Conservation (phyloP, 2,888 invertebrate genomes). For the Smittia sp. region DNA sequence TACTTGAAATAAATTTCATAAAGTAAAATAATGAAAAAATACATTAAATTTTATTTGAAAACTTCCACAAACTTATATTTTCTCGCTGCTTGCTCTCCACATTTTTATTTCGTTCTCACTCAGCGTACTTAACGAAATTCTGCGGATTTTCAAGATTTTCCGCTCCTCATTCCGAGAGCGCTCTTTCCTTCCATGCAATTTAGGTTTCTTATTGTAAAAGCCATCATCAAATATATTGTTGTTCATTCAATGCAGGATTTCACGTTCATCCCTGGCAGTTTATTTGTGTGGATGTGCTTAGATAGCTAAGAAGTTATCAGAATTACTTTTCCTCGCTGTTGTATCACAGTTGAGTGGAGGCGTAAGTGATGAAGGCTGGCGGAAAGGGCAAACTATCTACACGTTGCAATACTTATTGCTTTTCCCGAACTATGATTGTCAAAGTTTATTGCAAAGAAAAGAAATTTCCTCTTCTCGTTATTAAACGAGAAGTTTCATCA, state of each 20-base stretch:
- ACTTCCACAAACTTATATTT: neutral
- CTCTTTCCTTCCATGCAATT: conserved; percentile 27
- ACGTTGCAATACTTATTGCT: conserved; percentile 32
- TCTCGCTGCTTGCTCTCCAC: neutral
- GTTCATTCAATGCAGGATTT: conserved; percentile 26
- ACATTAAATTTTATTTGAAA: conserved; percentile 27
- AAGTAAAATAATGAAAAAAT: conserved; percentile 25
- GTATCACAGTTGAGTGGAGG: too few relatives aligned
- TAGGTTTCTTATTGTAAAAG: conserved; percentile 6
- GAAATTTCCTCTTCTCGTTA: neutral
- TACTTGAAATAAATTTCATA: conserved; percentile 22
- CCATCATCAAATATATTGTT: neutral
- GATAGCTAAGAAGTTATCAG: conserved; percentile 27
- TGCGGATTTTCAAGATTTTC: neutral
- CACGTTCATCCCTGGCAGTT: neutral
- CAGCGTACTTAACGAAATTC: conserved; percentile 5
- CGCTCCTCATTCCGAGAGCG: too few relatives aligned
- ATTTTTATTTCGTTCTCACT: neutral
- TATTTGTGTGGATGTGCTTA: conserved; percentile 12
- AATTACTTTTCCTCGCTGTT: conserved; percentile 25
- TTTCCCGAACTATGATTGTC: conserved; percentile 29
- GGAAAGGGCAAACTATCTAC: neutral
- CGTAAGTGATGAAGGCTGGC: neutral
- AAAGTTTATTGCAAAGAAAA: conserved; percentile 32
- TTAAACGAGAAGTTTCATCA: neutral